phyloP scores from a whole-genome alignment of 2,888 invertebrate species.

The Chloroclysta siterata region DNA sequence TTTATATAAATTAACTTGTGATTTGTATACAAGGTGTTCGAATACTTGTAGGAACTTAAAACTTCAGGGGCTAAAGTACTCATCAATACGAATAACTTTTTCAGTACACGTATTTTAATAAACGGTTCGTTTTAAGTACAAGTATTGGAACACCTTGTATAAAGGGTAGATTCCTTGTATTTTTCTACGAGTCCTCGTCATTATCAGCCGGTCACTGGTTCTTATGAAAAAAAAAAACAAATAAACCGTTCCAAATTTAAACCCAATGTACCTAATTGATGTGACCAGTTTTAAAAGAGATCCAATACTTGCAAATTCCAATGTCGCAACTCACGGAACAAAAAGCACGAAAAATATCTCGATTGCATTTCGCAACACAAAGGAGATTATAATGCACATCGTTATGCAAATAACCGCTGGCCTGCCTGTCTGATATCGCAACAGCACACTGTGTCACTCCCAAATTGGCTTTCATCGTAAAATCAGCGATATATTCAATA shows the following conservation, averaged over 20 bases:
- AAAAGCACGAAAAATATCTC: conserved; percentile 34
- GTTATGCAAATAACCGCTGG: conserved; percentile 37
- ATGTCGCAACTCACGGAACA: conserved; percentile 35
- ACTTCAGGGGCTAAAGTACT: too few species aligned
- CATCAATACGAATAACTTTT: too few species aligned
- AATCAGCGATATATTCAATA: neutral
- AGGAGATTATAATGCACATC: conserved; percentile 42
- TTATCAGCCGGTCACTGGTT: too few species aligned
- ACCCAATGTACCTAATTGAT: neutral
- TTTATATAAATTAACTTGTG: too few species aligned
- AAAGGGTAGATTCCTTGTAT: too few species aligned
- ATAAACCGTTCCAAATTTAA: conserved; percentile 1
- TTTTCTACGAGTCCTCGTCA: too few species aligned
- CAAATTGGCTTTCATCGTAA: neutral
- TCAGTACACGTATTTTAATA: too few species aligned
- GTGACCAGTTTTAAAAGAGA: conserved; percentile 4
- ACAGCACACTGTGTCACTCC: conserved; percentile 20
- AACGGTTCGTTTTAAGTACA: too few species aligned
- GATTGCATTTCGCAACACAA: conserved; percentile 40
- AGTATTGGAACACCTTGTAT: too few species aligned
- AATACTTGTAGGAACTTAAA: too few species aligned
- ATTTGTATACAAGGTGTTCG: too few species aligned
- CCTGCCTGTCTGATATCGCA: conserved; percentile 28
- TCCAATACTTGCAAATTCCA: conserved; percentile 21
- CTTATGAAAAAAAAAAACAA: too few species aligned